A percentile compares a stretch with the other conserved stretches of the same genome.
These are phyloP conservation scores for Teleogryllus oceanicus DNA, from an alignment of 2,888 invertebrate genomes.

Conservation along the genomic window DNA sequence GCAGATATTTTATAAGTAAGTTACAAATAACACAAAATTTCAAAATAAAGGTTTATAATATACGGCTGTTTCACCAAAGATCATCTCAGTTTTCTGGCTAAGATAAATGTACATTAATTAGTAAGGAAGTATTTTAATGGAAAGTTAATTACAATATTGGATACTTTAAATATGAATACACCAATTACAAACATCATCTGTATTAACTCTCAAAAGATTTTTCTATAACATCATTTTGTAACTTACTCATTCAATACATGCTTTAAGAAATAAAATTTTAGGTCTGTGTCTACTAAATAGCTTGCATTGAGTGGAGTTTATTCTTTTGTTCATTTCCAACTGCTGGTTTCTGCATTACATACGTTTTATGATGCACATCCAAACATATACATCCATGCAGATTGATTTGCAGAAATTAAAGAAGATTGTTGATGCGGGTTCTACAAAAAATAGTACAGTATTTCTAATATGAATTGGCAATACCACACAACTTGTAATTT, in stretches of 20 bases:
- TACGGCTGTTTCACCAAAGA: too few relatives aligned
- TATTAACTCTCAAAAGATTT: too few relatives aligned
- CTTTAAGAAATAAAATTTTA: neutral
- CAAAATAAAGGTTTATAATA: too few relatives aligned
- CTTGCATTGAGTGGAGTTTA: neutral
- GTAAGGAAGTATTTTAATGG: constrained; percentile 18
- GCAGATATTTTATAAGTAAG: constrained; percentile 18
- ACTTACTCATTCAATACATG: constrained; percentile 18
- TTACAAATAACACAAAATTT: neutral
- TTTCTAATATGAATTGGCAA: neutral
- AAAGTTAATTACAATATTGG: neutral
- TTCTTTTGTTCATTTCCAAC: neutral
- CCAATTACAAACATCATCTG: too few relatives aligned
- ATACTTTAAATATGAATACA: too few relatives aligned
- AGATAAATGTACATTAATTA: neutral
- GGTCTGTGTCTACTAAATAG: neutral
- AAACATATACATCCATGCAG: too few relatives aligned
- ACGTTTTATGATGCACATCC: neutral
- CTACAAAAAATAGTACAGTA: neutral
- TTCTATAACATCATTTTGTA: neutral
- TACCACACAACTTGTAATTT: constrained; percentile 3
- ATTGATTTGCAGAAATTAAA: too few relatives aligned
- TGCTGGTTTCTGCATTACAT: constrained; percentile 1
- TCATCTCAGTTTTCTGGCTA: too few relatives aligned
- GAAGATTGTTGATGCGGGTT: neutral